Percentiles rank a stretch among this genome's conserved stretches.
These are phyloP conservation scores for Rhinichthys osculus DNA, from an alignment of 2,797 vertebrate species.

Conservation along the genomic window DNA sequence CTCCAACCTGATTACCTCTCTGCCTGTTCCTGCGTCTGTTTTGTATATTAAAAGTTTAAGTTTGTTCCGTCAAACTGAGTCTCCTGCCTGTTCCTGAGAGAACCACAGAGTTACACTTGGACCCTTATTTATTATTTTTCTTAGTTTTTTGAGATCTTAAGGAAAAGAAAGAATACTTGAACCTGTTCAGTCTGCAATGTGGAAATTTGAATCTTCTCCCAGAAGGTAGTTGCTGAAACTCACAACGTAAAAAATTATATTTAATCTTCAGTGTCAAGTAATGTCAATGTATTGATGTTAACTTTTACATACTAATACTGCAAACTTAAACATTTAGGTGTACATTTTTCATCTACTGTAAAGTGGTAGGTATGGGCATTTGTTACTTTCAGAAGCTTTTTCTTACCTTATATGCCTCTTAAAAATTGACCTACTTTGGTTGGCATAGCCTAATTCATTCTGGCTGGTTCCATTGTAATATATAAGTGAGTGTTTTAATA, in stretches of 20 bases:
- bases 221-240: too few species aligned
- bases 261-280: too few species aligned
- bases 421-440: not conserved
- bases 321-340: not conserved
- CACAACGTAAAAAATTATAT: not conserved
- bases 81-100: too few species aligned
- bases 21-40: too few species aligned
- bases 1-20: too few species aligned
- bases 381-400: not conserved
- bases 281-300: not conserved
- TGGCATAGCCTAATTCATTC: not conserved
- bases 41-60: too few species aligned
- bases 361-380: not conserved
- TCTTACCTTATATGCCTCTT: not conserved
- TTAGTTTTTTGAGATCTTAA: not conserved
- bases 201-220: too few species aligned
- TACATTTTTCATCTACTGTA: not conserved
- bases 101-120: not conserved
- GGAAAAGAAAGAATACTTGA: not conserved
- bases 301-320: too few species aligned
- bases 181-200: not conserved
- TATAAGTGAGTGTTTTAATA: too few species aligned
- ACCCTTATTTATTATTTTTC: not conserved
- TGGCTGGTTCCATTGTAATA: not conserved
- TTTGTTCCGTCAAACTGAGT: too few species aligned